Evolutionary conservation across 2,113 vertebrate genomes (phyloP).

Genomic region (Vombatus ursinus): DNA sequence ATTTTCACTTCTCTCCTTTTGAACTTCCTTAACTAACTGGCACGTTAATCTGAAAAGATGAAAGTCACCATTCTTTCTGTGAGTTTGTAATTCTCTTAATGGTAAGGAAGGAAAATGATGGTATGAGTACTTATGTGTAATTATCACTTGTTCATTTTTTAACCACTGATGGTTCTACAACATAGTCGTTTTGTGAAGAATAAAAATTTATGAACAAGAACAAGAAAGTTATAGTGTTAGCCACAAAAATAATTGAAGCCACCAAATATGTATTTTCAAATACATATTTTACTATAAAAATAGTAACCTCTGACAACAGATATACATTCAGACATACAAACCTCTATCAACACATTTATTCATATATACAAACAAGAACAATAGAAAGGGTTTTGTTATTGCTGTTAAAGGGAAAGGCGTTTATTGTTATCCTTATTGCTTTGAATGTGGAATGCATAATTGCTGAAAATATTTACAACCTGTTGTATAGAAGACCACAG

Average conservation of each 20-base stretch:
- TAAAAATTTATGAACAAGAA: slow-evolving; percentile 21
- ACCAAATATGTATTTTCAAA: neutral
- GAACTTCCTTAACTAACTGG: slow-evolving; percentile 6
- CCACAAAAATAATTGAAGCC: neutral
- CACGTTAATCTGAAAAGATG: neutral
- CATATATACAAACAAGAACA: neutral
- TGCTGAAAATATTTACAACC: neutral
- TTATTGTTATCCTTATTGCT: neutral
- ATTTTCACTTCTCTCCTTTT: neutral
- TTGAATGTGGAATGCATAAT: slow-evolving; percentile 10
- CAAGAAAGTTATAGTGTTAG: neutral
- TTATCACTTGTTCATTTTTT: slow-evolving; percentile 10
- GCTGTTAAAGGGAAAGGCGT: neutral
- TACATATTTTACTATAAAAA: neutral
- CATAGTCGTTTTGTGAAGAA: neutral
- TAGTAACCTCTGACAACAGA: neutral
- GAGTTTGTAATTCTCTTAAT: neutral
- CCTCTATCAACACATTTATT: neutral
- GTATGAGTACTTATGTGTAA: neutral
- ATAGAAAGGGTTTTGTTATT: neutral
- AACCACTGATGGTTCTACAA: neutral
- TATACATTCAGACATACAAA: neutral
- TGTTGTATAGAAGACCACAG: neutral
- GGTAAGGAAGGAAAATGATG: neutral
- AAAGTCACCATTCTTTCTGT: neutral